A percentile compares a stretch with the other conserved stretches of the same genome.
Conservation (phyloP, 2,113 vertebrate species). For the Nanorana parkeri region DNA sequence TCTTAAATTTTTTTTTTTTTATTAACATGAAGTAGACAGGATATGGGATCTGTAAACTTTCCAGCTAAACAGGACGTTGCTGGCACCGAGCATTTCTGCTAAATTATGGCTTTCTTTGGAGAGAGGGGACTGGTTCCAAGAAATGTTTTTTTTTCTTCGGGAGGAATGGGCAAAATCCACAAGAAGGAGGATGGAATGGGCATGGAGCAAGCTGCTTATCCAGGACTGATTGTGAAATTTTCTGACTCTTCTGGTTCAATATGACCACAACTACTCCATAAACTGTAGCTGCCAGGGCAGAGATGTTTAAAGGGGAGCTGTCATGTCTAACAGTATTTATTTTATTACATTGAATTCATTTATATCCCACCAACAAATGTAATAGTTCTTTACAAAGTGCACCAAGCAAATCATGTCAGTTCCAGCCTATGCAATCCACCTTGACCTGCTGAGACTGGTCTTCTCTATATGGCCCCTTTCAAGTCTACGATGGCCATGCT, state of each 20-base stretch:
- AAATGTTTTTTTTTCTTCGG: conserved; percentile 60
- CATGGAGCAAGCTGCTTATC: background rate
- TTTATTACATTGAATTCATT: no score
- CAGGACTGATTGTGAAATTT: background rate
- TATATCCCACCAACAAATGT: no score
- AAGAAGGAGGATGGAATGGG: background rate
- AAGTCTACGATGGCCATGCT: no score
- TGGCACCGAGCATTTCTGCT: conserved; percentile 63
- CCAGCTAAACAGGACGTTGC: conserved; percentile 68
- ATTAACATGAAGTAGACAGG: conserved; percentile 73
- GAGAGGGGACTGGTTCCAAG: conserved; percentile 60
- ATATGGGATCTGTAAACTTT: conserved; percentile 76
- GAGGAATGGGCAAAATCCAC: conserved; percentile 50
- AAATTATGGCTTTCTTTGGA: conserved; percentile 67
- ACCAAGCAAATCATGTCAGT: no score
- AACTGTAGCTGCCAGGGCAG: no score
- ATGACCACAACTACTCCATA: background rate
- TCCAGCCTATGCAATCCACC: no score
- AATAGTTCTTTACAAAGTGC: no score
- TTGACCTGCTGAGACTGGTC: no score
- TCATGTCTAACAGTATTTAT: no score
- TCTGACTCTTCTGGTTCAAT: background rate
- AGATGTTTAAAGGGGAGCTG: no score
- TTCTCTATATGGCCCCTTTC: no score
- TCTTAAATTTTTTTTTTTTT: conserved; percentile 66